Percentiles rank a stretch among this genome's conserved stretches.
phyloP scores from a whole-genome alignment of 2,113 vertebrate genomes.

The Mustelus asterias region DNA sequence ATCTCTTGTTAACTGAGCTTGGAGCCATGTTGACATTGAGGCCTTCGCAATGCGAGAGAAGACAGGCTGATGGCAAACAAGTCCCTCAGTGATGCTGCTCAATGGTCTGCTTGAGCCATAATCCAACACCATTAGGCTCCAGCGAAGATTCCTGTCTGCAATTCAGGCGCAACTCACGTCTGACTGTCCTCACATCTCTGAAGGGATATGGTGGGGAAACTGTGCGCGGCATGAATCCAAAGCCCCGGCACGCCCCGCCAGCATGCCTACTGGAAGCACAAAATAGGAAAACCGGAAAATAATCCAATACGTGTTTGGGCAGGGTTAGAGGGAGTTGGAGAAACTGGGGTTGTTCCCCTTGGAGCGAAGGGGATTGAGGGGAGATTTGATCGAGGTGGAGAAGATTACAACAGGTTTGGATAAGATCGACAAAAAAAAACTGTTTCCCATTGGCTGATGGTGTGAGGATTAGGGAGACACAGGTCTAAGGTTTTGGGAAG shows the following conservation, averaged over 20 bases:
- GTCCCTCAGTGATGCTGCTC: neutral
- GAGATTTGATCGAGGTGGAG: too few relatives aligned
- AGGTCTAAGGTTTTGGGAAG: too few relatives aligned
- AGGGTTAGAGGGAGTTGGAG: neutral
- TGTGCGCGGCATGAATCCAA: neutral
- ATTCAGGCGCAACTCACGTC: neutral
- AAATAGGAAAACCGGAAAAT: neutral
- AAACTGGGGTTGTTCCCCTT: too few relatives aligned
- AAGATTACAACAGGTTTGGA: too few relatives aligned
- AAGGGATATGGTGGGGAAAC: neutral
- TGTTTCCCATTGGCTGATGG: too few relatives aligned
- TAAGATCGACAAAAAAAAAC: too few relatives aligned
- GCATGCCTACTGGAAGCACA: neutral
- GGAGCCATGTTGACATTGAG: neutral
- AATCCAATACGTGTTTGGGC: neutral
- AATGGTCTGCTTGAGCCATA: too few relatives aligned
- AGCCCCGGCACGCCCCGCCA: neutral
- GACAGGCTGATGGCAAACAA: neutral
- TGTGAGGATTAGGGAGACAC: too few relatives aligned
- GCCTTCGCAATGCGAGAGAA: neutral
- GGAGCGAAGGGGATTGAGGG: too few relatives aligned
- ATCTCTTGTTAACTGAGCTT: neutral
- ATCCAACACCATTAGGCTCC: neutral
- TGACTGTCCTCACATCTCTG: neutral
- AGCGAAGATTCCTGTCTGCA: neutral